Conservation (phyloP, 2,113 vertebrate genomes). For the Puffinus mauretanicus region DNA sequence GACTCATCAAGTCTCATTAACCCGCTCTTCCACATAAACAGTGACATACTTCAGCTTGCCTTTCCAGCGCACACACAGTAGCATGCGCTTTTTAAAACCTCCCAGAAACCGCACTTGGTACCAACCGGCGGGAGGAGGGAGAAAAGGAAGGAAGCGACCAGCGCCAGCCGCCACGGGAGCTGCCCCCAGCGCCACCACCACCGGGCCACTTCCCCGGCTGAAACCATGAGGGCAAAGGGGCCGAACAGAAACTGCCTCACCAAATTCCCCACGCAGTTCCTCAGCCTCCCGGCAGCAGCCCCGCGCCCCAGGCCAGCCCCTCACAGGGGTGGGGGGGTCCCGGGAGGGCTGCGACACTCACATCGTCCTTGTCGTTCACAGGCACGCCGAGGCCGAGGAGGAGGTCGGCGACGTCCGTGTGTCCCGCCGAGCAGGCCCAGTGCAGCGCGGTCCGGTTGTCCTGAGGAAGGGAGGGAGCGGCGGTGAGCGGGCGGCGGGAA, state of each 20-base stretch:
- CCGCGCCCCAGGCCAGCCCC: not conserved
- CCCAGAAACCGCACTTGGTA: fast-evolving
- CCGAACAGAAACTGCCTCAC: not conserved
- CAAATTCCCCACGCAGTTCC: not conserved
- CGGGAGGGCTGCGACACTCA: conserved; percentile 64
- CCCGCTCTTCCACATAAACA: fast-evolving
- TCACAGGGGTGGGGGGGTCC: not conserved
- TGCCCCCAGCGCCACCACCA: no score
- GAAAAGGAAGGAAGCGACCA: not conserved
- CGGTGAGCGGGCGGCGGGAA: not conserved
- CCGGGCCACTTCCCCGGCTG: not conserved
- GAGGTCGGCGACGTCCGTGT: conserved; percentile 83
- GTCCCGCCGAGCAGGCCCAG: conserved; percentile 96
- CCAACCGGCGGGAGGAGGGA: fast-evolving
- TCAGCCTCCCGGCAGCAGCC: not conserved
- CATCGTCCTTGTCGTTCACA: conserved; percentile 89
- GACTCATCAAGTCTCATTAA: not conserved
- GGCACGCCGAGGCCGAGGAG: conserved; percentile 86
- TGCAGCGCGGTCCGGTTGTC: conserved; percentile 88
- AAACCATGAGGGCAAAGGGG: fast-evolving
- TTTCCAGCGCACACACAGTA: fast-evolving
- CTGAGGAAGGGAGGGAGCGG: conserved; percentile 57
- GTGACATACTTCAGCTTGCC: not conserved
- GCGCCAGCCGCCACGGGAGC: not conserved
- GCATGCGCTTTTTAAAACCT: fast-evolving